phyloP scores from a whole-genome alignment of 2,113 vertebrate genomes.

The Rhabdomys dilectus region DNA sequence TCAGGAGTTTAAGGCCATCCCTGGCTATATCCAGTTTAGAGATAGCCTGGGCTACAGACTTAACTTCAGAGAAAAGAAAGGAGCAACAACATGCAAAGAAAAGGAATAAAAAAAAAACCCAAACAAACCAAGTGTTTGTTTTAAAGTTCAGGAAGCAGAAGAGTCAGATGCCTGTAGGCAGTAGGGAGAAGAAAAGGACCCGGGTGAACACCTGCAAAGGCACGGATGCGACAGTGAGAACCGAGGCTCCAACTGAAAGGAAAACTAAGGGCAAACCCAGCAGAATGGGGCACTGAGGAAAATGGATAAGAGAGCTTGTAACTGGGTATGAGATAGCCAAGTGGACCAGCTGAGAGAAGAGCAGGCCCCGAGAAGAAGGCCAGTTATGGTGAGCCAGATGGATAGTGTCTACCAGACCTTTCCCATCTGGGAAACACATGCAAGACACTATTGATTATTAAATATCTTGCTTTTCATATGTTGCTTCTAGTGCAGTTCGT shows the following conservation, averaged over 20 bases:
- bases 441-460: background rate
- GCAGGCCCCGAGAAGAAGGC: background rate
- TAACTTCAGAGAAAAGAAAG: background rate
- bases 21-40: background rate
- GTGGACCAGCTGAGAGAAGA: background rate
- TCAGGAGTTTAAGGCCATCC: background rate
- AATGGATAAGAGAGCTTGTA: background rate
- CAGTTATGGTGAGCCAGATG: background rate
- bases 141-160: constrained; percentile 5
- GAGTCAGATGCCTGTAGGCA: background rate
- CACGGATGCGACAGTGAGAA: background rate
- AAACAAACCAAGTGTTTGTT: background rate
- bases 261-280: background rate
- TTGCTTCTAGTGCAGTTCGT: background rate
- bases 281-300: background rate
- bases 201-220: background rate
- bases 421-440: background rate
- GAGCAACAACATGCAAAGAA: no score
- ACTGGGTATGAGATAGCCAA: background rate
- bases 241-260: background rate
- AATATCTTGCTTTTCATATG: background rate
- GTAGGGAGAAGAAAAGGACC: background rate
- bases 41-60: background rate
- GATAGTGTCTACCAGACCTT: background rate
- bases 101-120: no score